Evolutionary conservation across 30 jellyfish, hydroid and myxozoan genomes (phyloP).

Genomic region (Hydractinia symbiolongicarpus): DNA sequence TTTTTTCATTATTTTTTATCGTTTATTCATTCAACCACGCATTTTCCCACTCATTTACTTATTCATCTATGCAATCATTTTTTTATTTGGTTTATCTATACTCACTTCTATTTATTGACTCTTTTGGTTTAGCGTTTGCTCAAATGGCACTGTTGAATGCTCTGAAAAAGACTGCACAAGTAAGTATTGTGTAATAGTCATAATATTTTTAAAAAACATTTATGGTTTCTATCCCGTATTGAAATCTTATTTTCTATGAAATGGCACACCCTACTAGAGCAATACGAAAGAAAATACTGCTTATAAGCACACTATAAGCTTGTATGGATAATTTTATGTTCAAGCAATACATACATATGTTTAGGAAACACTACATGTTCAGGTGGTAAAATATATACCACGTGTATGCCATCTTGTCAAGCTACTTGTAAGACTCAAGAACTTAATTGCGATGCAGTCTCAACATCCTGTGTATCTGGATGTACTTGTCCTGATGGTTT

Average conservation of each 20-base stretch:
- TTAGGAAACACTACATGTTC: constrained; percentile 2
- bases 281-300: too few relatives aligned
- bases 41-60: neutral
- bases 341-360: too few relatives aligned
- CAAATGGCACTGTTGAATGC: constrained; percentile 21
- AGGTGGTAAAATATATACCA: constrained; percentile 9
- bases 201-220: too few relatives aligned
- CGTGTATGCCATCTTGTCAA: constrained; percentile 12
- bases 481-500: constrained; percentile 75
- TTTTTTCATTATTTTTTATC: neutral
- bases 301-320: too few relatives aligned
- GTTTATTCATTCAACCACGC: neutral
- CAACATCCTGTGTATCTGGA: constrained; percentile 51
- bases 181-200: neutral
- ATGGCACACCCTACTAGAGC: too few relatives aligned
- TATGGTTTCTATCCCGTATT: too few relatives aligned
- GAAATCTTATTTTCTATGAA: too few relatives aligned
- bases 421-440: constrained; percentile 12
- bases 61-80: too few relatives aligned
- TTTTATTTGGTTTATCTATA: too few relatives aligned
- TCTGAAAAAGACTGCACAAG: neutral
- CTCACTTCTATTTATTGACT: too few relatives aligned
- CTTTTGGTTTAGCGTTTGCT: constrained; percentile 15
- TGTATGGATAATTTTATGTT: too few relatives aligned
- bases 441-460: neutral